These are phyloP conservation scores for Cheilosia vernalis DNA, from an alignment of 2,888 invertebrate genomes.

Conservation along the genomic window DNA sequence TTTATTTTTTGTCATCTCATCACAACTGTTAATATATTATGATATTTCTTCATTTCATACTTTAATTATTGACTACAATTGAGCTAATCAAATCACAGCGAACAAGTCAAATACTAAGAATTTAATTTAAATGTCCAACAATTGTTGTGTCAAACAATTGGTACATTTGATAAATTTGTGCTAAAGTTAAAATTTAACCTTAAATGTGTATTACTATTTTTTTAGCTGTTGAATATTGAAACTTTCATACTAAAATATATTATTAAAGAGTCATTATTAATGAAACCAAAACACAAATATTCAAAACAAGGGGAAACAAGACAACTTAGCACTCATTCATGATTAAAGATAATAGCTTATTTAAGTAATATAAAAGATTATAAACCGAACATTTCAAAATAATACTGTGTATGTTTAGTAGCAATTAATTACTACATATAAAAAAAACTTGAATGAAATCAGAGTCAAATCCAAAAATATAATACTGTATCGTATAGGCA, in stretches of 20 bases:
- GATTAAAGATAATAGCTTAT: constrained; percentile 16
- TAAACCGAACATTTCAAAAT: constrained; percentile 3
- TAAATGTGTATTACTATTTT: background rate
- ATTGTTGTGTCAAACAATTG: constrained; percentile 34
- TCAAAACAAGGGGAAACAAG: constrained; percentile 11
- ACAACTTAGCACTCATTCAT: constrained; percentile 8
- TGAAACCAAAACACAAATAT: background rate
- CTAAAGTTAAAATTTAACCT: constrained; percentile 17
- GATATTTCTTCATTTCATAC: constrained; percentile 52
- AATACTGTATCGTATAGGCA: constrained; percentile 4
- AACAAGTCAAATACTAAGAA: constrained; percentile 21
- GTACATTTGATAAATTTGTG: constrained; percentile 37
- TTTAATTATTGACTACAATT: background rate
- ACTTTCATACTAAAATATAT: constrained; percentile 6
- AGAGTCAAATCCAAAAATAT: constrained; percentile 11
- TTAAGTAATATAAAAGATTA: background rate
- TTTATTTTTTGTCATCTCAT: constrained; percentile 37
- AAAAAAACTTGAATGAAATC: constrained; percentile 1
- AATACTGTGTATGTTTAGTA: constrained; percentile 47
- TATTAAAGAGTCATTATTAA: constrained; percentile 8
- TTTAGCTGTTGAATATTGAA: no score
- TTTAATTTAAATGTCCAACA: constrained; percentile 39
- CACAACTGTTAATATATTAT: constrained; percentile 32
- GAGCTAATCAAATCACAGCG: background rate
- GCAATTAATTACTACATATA: constrained; percentile 6